Conservation (phyloP, 2,888 invertebrate species). For the Trichogramma evanescens region DNA sequence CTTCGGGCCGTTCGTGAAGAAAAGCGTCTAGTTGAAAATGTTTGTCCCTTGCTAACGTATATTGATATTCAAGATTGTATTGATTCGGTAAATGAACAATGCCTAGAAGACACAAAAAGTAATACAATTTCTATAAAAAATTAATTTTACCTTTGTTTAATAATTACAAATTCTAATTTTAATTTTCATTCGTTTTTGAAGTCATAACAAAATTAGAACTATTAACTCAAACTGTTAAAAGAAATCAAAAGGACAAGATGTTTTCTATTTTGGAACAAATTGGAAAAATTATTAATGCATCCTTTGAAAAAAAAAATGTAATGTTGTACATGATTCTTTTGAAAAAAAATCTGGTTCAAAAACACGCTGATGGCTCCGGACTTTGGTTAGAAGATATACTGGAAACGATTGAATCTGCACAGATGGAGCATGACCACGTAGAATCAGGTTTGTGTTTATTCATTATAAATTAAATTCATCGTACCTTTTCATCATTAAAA, state of each 20-base stretch:
- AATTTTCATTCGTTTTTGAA: conserved; percentile 19
- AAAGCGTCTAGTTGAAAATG: conserved; percentile 49
- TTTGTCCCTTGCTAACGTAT: conserved; percentile 58
- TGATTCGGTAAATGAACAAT: conserved; percentile 58
- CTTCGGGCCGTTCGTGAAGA: conserved; percentile 49
- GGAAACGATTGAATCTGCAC: conserved; percentile 47
- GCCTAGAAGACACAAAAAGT: conserved; percentile 53
- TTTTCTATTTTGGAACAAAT: conserved; percentile 50
- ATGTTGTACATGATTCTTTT: conserved; percentile 53
- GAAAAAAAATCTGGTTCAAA: conserved; percentile 49
- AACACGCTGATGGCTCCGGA: conserved; percentile 50
- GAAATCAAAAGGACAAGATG: conserved; percentile 51
- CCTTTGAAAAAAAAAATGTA: conserved; percentile 37
- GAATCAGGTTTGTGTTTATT: conserved; percentile 44
- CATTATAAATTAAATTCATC: conserved; percentile 23
- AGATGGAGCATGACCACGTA: conserved; percentile 50
- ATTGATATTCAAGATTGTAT: conserved; percentile 62
- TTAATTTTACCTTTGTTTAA: not conserved
- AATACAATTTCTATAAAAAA: conserved; percentile 8
- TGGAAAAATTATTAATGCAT: conserved; percentile 39
- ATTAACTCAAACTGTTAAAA: conserved; percentile 56
- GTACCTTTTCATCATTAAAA: too few relatives aligned
- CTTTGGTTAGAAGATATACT: conserved; percentile 58
- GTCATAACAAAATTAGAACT: conserved; percentile 52
- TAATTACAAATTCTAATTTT: not conserved